Base-by-base conservation (phyloP, 2,888 invertebrate genomes). In the Protophormia terraenovae region DNA sequence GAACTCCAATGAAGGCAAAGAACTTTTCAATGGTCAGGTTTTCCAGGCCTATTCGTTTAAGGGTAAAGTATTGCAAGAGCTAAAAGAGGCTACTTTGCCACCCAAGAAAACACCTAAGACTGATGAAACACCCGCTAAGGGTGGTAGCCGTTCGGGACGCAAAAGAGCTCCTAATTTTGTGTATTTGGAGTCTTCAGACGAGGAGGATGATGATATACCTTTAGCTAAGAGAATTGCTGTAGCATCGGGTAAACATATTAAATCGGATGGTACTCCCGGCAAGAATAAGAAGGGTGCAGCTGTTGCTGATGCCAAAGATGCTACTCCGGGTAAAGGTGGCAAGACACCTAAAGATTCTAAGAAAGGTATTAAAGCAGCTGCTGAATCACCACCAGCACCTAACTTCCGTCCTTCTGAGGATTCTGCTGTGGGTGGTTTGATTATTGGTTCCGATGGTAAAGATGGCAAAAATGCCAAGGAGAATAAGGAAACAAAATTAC, bases 401-500 rank as follows among this genome's bases (percentile, higher is more conserved):
- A 90, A 90, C 73, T 91, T 94, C 41, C 94, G 96, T 1, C 96
- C 96, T 0, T 95, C 96, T 0, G 96, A 96, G 90, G 94, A 94
- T 1, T 95, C 95, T 0, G 95, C 96, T 2, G 94, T 96, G 16
- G 96, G 96, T 14, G 96, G 96, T 7, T 92, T 96, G 86, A 94
- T 95, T 1, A 94, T 95, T 0, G 96, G 95, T 87, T 94, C 94
- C 38, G 94, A 94, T 0, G 66, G 75, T 10, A 88, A 88, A 16
- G 89, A 90, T 0, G 95, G 95, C 87, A 94, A 94, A 45, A 93
- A 94, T 0, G 94, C 94, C 86, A 95, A 95, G 88, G 93, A 94
- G 0, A 95, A 96, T 0, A 97, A 97, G 91, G 95, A 97, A 3
- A 95, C 96, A 0, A 97, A 96, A 91, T 91, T 96, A 76, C 90